Evolutionary conservation across 2,797 vertebrate species (phyloP).

Genomic region (Crenichthys baileyi): DNA sequence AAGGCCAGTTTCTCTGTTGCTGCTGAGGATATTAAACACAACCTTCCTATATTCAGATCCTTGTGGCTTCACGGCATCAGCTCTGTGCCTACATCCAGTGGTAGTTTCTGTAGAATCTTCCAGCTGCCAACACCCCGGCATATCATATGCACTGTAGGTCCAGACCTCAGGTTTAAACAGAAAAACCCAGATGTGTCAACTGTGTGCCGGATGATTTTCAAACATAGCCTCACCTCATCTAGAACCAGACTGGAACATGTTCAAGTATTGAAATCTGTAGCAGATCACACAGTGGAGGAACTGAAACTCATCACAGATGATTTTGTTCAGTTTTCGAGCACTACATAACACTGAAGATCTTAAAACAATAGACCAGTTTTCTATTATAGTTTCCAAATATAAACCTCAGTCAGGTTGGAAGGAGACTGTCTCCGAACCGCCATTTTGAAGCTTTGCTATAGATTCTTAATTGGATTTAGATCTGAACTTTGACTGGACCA

Average conservation of each 20-base stretch:
- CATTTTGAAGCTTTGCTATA: too few relatives aligned
- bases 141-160: constrained; percentile 41
- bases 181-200: constrained; percentile 43
- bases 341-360: background rate
- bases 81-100: constrained; percentile 50
- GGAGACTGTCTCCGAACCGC: too few relatives aligned
- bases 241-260: constrained; percentile 37
- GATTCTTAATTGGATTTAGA: too few relatives aligned
- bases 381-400: too few relatives aligned
- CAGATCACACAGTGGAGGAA: constrained; percentile 59
- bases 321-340: constrained; percentile 14
- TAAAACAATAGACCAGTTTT: too few relatives aligned
- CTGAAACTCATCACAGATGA: constrained; percentile 52
- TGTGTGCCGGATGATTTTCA: constrained; percentile 6
- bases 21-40: constrained; percentile 55
- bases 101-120: constrained; percentile 49
- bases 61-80: constrained; percentile 44
- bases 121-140: constrained; percentile 30
- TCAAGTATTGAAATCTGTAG: constrained; percentile 35
- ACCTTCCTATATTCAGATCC: constrained; percentile 36
- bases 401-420: too few relatives aligned
- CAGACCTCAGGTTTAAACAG: constrained; percentile 44
- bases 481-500: too few relatives aligned
- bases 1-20: constrained; percentile 34
- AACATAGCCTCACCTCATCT: constrained; percentile 3